A percentile compares a stretch with the other conserved stretches of the same genome.
Evolutionary conservation across 1,140 invertebrate species (phyloP).

Genomic region (Radopholus similis): DNA sequence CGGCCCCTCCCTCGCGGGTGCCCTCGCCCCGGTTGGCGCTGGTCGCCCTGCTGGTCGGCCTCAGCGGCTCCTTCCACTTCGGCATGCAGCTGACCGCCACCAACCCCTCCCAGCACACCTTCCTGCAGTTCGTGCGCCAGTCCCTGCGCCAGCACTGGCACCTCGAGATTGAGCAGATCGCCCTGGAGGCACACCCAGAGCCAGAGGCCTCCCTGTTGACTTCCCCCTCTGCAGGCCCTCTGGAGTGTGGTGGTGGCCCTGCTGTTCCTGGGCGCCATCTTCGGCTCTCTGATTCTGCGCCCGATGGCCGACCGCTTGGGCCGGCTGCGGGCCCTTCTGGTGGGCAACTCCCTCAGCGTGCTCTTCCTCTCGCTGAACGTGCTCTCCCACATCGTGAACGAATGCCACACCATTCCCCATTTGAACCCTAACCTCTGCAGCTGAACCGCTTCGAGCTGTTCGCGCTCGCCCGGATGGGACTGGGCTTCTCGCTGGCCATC

Average conservation of each 20-base stretch:
- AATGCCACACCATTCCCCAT: not conserved
- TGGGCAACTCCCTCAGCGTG: slow-evolving; percentile 35
- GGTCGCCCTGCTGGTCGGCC: slow-evolving; percentile 37
- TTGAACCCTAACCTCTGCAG: slow-evolving; percentile 40
- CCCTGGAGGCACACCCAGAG: not conserved
- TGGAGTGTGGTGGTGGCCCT: slow-evolving; percentile 53
- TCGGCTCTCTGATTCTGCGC: slow-evolving; percentile 45
- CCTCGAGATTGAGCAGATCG: not conserved
- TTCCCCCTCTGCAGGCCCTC: slow-evolving; percentile 39
- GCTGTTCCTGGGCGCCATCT: slow-evolving; percentile 49
- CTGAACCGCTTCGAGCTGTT: slow-evolving; percentile 52
- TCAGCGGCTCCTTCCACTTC: slow-evolving; percentile 56
- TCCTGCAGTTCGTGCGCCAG: slow-evolving; percentile 45
- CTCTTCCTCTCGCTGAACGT: slow-evolving; percentile 39
- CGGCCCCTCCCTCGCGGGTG: not conserved
- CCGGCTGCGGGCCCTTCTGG: slow-evolving; percentile 40
- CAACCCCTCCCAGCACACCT: slow-evolving; percentile 48
- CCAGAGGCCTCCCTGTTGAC: not conserved
- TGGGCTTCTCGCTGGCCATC: slow-evolving; percentile 43
- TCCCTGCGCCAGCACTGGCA: slow-evolving; percentile 18
- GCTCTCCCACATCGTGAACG: slow-evolving; percentile 40
- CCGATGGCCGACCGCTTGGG: slow-evolving; percentile 46
- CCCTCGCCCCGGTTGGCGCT: slow-evolving; percentile 1
- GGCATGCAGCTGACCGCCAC: slow-evolving; percentile 52
- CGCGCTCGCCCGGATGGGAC: slow-evolving; percentile 37